These are phyloP conservation scores for Galaxea fascicularis DNA, from an alignment of 92 coral and sea anemone genomes.

Conservation along the genomic window DNA sequence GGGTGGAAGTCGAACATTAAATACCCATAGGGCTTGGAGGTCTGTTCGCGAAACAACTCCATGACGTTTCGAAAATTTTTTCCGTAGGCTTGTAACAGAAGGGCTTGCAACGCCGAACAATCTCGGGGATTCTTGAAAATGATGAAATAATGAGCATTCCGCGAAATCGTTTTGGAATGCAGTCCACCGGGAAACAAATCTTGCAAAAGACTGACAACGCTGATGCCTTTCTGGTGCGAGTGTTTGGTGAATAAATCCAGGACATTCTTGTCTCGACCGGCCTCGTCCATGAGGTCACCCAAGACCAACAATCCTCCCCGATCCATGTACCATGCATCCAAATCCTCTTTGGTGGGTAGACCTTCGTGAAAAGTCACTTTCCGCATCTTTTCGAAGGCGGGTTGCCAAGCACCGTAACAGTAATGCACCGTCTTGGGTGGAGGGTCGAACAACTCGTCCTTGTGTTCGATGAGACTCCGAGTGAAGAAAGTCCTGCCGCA, in stretches of 20 bases:
- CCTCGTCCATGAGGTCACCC: conserved; percentile 55
- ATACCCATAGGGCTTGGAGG: too few relatives aligned
- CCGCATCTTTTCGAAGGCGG: background rate
- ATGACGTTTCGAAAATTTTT: too few relatives aligned
- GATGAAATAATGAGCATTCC: conserved; percentile 46
- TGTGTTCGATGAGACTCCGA: background rate
- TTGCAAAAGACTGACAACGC: conserved; percentile 41
- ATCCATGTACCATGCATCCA: conserved; percentile 11
- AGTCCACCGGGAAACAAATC: conserved; percentile 49
- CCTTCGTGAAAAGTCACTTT: conserved; percentile 60
- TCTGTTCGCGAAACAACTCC: too few relatives aligned
- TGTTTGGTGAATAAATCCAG: conserved; percentile 63
- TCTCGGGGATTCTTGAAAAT: conserved; percentile 60
- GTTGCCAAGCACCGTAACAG: conserved; percentile 68
- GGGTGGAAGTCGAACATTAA: too few relatives aligned
- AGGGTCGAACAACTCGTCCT: background rate
- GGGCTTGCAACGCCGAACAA: conserved; percentile 25
- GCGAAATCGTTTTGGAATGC: conserved; percentile 36
- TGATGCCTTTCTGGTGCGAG: conserved; percentile 52
- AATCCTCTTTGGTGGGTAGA: conserved; percentile 19
- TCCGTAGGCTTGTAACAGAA: too few relatives aligned
- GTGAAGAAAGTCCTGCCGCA: conserved; percentile 25
- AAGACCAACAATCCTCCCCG: conserved; percentile 41
- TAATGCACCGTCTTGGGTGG: conserved; percentile 12
- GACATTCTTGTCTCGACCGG: conserved; percentile 44